Percentiles rank a stretch among this genome's conserved stretches.
These are phyloP conservation scores for Eupithecia inturbata DNA, from an alignment of 2,888 invertebrate genomes.

Conservation along the genomic window DNA sequence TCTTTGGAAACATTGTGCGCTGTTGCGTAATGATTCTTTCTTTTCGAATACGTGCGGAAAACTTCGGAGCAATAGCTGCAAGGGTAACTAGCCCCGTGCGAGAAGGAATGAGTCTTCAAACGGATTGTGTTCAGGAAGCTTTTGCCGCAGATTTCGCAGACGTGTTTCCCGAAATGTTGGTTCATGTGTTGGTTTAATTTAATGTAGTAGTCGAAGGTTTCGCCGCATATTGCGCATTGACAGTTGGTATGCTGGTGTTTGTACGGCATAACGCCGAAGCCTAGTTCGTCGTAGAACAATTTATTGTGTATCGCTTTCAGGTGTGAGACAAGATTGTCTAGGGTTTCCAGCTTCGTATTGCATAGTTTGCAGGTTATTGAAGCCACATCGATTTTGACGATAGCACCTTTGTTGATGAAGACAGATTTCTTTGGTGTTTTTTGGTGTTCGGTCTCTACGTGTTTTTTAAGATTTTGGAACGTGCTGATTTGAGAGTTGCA, in stretches of 20 bases:
- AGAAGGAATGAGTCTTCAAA: constrained; percentile 63
- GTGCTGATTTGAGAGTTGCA: constrained; percentile 70
- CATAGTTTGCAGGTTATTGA: constrained; percentile 61
- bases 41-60: constrained; percentile 65
- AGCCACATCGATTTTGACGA: constrained; percentile 74
- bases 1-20: constrained; percentile 61
- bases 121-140: constrained; percentile 70
- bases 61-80: constrained; percentile 63
- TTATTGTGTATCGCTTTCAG: constrained; percentile 57
- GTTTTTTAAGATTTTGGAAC: constrained; percentile 65
- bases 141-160: constrained; percentile 75
- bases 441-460: constrained; percentile 63
- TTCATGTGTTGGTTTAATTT: constrained; percentile 80
- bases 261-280: constrained; percentile 70
- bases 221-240: constrained; percentile 66
- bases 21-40: constrained; percentile 60
- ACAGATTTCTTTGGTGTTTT: constrained; percentile 63
- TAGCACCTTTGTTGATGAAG: constrained; percentile 70
- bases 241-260: constrained; percentile 55
- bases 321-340: constrained; percentile 60
- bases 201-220: constrained; percentile 69
- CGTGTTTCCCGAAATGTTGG: constrained; percentile 67
- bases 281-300: constrained; percentile 57
- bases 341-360: constrained; percentile 44
- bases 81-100: constrained; percentile 64